phyloP scores from a whole-genome alignment of 2,888 invertebrate species.

The Thecophora atra region DNA sequence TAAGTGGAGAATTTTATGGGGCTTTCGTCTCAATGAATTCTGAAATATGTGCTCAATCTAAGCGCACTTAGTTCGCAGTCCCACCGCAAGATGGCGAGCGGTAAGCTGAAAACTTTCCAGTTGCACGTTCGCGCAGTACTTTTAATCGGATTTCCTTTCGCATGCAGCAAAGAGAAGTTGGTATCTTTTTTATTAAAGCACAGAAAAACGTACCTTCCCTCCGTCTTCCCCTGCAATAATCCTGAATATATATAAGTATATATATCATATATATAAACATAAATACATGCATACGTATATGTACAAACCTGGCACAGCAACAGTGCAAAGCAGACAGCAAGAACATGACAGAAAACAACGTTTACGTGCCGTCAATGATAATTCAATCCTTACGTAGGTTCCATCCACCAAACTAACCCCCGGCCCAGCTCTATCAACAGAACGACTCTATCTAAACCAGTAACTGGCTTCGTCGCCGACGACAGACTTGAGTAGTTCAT shows the following conservation, averaged over 20 bases:
- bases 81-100: constrained; percentile 25
- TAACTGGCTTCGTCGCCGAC: neutral
- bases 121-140: constrained; percentile 22
- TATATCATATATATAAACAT: too few relatives aligned
- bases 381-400: constrained; percentile 29
- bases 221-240: too few relatives aligned
- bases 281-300: neutral
- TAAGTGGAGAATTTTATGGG: constrained; percentile 16
- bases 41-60: constrained; percentile 24
- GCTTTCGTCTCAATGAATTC: constrained; percentile 1
- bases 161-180: constrained; percentile 17
- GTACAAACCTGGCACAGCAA: neutral
- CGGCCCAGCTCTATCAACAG: neutral
- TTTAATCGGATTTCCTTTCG: constrained; percentile 35
- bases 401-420: neutral
- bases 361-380: constrained; percentile 39
- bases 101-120: constrained; percentile 1
- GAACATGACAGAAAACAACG: constrained; percentile 27
- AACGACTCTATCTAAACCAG: neutral
- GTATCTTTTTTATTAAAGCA: neutral
- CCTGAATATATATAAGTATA: neutral
- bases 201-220: neutral
- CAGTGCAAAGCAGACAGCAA: constrained; percentile 5
- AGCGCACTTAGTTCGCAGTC: constrained; percentile 2
- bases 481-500: neutral